Evolutionary conservation across 2,888 invertebrate genomes (phyloP).

Genomic region (Eulithis prunata): DNA sequence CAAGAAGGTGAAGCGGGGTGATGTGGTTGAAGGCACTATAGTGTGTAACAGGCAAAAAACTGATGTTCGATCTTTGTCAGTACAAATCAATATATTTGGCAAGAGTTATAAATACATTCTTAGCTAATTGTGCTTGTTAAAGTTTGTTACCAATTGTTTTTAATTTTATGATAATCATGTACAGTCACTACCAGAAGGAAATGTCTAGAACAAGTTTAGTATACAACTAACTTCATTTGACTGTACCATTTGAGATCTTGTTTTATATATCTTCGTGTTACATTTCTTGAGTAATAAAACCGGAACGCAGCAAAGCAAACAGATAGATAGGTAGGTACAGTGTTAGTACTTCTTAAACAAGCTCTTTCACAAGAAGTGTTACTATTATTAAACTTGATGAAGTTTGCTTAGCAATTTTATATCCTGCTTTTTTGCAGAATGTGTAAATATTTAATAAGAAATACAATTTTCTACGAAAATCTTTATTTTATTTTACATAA

Average conservation of each 20-base stretch:
- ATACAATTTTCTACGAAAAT: slow-evolving; percentile 75
- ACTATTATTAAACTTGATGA: neutral
- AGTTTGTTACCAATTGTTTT: slow-evolving; percentile 5
- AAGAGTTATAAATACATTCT: slow-evolving; percentile 86
- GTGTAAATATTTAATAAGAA: slow-evolving; percentile 33
- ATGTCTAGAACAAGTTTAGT: too few species aligned
- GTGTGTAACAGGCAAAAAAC: slow-evolving; percentile 89
- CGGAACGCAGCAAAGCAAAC: too few species aligned
- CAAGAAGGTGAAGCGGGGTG: slow-evolving; percentile 88
- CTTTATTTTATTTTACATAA: slow-evolving; percentile 80
- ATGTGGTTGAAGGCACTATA: slow-evolving; percentile 86
- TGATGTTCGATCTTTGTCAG: slow-evolving; percentile 89
- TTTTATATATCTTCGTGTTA: too few species aligned
- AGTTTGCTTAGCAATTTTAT: slow-evolving; percentile 37
- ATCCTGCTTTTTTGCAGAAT: slow-evolving; percentile 13
- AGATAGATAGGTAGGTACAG: too few species aligned
- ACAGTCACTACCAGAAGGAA: neutral
- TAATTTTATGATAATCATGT: slow-evolving; percentile 13
- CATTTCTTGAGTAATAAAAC: too few species aligned
- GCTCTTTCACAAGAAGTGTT: too few species aligned
- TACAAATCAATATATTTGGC: slow-evolving; percentile 87
- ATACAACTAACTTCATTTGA: too few species aligned
- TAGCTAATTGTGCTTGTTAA: slow-evolving; percentile 70
- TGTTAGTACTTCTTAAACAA: too few species aligned
- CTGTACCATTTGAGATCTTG: too few species aligned